Conservation (phyloP, 2,113 vertebrate genomes). For the Chloebia gouldiae region DNA sequence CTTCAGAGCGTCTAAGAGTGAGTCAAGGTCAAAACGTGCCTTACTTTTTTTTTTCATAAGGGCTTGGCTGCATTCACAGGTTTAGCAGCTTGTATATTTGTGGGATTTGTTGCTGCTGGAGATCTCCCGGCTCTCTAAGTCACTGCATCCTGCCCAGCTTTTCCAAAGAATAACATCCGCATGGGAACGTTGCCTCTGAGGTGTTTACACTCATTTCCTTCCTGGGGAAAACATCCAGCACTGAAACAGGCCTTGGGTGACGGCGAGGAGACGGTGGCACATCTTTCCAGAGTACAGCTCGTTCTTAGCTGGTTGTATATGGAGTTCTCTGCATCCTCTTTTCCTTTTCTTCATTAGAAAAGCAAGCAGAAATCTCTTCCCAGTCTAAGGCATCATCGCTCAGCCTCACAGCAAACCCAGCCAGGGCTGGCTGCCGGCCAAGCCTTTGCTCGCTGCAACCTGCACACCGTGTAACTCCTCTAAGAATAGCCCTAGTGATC, state of each 20-base stretch:
- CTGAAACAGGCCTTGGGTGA: background rate
- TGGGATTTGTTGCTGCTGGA: slow-evolving; percentile 21
- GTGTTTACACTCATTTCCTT: slow-evolving; percentile 27
- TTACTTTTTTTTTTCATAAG: background rate
- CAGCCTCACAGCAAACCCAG: background rate
- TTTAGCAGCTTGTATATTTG: background rate
- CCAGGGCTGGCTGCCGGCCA: background rate
- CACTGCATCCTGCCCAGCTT: background rate
- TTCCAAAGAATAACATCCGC: background rate
- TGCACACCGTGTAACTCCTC: background rate
- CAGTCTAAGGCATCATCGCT: background rate
- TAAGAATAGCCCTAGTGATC: background rate
- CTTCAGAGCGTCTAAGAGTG: background rate
- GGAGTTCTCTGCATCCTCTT: background rate
- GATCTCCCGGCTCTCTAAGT: background rate
- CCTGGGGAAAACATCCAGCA: background rate
- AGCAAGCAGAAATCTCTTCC: background rate
- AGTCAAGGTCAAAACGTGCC: background rate
- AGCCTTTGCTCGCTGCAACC: background rate
- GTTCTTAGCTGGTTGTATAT: background rate
- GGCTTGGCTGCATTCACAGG: background rate
- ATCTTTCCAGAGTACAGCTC: background rate
- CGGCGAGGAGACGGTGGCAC: accelerated
- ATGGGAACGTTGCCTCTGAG: background rate
- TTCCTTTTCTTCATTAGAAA: background rate